Percentiles rank a stretch among this genome's conserved stretches.
These are phyloP conservation scores for Actinia tenebrosa DNA, from an alignment of 64 coral and sea anemone genomes.

Conservation along the genomic window DNA sequence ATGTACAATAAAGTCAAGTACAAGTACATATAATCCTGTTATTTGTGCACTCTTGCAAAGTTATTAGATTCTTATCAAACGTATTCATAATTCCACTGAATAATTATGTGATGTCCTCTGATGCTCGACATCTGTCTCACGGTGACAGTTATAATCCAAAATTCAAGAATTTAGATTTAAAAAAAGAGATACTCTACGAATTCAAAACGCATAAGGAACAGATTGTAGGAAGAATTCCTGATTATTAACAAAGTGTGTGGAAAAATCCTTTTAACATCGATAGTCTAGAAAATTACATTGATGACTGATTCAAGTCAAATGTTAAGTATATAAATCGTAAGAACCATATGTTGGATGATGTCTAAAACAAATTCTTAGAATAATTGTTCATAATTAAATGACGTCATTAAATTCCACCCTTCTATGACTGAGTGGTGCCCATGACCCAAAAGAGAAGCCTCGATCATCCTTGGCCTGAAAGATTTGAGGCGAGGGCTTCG, in stretches of 20 bases:
- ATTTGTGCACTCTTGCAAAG: background rate
- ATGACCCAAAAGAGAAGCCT: background rate
- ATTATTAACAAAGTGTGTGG: background rate
- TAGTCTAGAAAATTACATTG: background rate
- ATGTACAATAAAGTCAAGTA: no score
- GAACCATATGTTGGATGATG: background rate
- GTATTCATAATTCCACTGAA: background rate
- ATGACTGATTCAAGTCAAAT: constrained; percentile 1
- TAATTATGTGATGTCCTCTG: background rate
- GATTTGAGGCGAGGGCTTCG: background rate
- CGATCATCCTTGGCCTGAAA: background rate
- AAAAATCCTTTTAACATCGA: background rate
- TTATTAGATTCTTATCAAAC: no score
- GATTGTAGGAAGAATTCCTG: background rate
- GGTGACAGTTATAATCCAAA: background rate
- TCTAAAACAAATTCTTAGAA: background rate
- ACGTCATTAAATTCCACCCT: background rate
- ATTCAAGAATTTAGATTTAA: no score
- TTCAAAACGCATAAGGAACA: background rate
- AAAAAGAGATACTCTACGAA: background rate
- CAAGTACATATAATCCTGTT: background rate
- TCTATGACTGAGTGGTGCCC: background rate
- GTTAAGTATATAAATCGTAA: background rate
- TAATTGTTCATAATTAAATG: background rate
- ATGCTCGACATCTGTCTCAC: background rate